Evolutionary conservation across 2,888 invertebrate species (phyloP), one percentile per base, ranked within the genome.

Genomic region (Miltochrista miniata): DNA sequence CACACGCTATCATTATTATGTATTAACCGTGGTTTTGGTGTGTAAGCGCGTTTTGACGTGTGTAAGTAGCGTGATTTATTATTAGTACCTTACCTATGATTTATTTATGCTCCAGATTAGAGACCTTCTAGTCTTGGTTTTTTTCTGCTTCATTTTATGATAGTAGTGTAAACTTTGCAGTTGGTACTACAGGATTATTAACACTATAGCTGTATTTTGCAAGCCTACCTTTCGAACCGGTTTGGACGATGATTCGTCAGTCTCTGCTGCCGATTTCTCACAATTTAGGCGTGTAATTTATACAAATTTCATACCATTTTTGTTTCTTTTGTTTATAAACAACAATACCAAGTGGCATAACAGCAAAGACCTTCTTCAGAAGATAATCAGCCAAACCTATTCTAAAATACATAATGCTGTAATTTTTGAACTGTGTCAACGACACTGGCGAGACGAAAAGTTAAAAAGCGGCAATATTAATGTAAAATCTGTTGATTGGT

Each of bases 221-320:
- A 82, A 86, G 83, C 83, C 83, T 82, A 85, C 85, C 80, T 86
- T 79, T 74, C 58, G 75, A 80, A 89, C 90, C 86, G 87, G 90
- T 90, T 89, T 68, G 57, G 34, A 62, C 64, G 77, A 77, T 74
- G 80, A 79, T 79, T 79, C 79, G 78, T 73, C 68, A 69, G 59
- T 74, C 72, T 76, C 61, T 63, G 63, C 64, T 69, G 68, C 56
- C 67, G 61, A 60, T 51, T 67, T 68, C 51, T 50, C 29, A 52
- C 51, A 47, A 52, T 63, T 52, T 54, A 48, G 51, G 46, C 42
- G 48, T 38, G 24, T 40, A 41, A 39, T 59, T 59, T 31, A 31
- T 10, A 7, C 11, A 31, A 10, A 7, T 53, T 18, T 54, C 42
- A 45, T 34, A 50, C 10, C 40, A 40, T 13, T 49, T 51, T 33